These are phyloP conservation scores for Morus bassanus DNA, from an alignment of 2,797 vertebrate species.

Conservation along the genomic window DNA sequence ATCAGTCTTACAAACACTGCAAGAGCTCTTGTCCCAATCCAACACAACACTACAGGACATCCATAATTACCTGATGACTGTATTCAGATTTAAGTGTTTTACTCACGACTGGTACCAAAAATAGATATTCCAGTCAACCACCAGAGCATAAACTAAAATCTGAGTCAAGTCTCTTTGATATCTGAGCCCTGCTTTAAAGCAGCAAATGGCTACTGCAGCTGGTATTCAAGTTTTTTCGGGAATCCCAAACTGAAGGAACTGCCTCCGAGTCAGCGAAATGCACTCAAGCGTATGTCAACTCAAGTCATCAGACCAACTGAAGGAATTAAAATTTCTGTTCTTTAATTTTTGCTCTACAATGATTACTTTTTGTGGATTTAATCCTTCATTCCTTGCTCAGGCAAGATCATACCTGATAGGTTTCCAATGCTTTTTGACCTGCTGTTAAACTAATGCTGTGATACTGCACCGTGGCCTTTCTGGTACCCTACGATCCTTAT, in stretches of 20 bases:
- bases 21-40: not conserved
- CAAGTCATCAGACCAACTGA: not conserved
- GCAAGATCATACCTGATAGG: not conserved
- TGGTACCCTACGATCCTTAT: rapidly evolving
- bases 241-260: not conserved
- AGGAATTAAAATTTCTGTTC: not conserved
- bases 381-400: not conserved
- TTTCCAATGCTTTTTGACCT: not conserved
- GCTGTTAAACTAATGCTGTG: not conserved
- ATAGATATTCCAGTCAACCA: not conserved
- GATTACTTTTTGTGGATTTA: not conserved
- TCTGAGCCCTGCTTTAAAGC: not conserved
- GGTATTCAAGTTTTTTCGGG: not conserved
- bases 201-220: conserved; percentile 4
- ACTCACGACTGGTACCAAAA: not conserved
- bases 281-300: not conserved
- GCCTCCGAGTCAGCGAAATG: not conserved
- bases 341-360: not conserved
- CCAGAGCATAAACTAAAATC: not conserved
- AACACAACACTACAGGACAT: not conserved
- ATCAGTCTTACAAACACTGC: not conserved
- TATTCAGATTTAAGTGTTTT: not conserved
- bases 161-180: not conserved
- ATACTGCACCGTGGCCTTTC: not conserved
- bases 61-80: not conserved